Evolutionary conservation across 2,888 invertebrate species (phyloP), one percentile per base, ranked within the genome.

Genomic region (Brachycybe producta): DNA sequence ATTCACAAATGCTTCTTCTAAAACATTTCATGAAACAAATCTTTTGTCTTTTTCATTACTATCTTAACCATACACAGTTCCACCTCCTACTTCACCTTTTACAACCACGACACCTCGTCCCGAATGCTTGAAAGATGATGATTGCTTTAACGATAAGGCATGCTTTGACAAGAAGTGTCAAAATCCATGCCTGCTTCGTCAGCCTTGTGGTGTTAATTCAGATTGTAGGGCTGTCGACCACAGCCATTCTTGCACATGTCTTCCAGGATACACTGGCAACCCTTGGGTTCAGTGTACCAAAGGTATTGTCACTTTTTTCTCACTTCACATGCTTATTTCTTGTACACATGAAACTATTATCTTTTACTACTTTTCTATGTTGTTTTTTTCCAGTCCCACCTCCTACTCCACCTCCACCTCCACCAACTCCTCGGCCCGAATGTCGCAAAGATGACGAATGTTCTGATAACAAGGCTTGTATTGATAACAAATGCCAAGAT

Each of bases 151-250:
- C 4, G 78, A 80, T 27, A 79, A 80, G 61, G 82, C 87, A 1
- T 91, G 91, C 63, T 77, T 85, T 50, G 80, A 81, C 57, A 75
- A 77, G 57, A 76, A 78, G 39, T 91, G 91, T 62, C 79, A 82
- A 63, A 77, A 87, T 51, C 61, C 61, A 4, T 61, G 61, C 43
- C 41, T 40, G 13, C 54, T 57, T 7, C 55, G 56, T 36, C 56
- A 84, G 80, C 56, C 59, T 1, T 59, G 59, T 49, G 59, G 57
- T 19, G 42, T 53, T n/a, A 56, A 53, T 26, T 55, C 59, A 17
- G 52, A 55, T 19, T 59, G 59, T 39, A 35, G 26, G 36, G 26
- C 38, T 3, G 44, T 19, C 28, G 44, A 51, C 15, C 51, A 53
- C 26, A 26, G 27, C 17, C 57, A 57, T 1, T 54, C 55, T 17